Evolutionary conservation across 2,797 vertebrate species (phyloP), one percentile per base, ranked within the genome.

Genomic region (Apogon talboti): DNA sequence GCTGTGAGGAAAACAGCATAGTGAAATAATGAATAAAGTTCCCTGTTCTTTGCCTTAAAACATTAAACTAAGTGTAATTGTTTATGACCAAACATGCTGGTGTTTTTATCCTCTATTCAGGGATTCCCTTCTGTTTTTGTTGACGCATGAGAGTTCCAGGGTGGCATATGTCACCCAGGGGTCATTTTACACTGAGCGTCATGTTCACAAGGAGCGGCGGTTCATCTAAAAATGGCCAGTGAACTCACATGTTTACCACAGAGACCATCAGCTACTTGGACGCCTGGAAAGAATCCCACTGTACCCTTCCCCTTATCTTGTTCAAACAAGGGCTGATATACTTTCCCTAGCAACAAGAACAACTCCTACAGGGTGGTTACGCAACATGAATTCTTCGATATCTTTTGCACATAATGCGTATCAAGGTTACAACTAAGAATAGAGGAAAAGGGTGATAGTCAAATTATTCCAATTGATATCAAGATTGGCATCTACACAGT

Each of bases 271-370:
- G 24, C 49, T 18, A 37, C 74, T 38, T 37, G 3, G 0, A 47
- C 44, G 50, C 72, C 64, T 71, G 79, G 77, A 81, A 83, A 74
- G 68, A 83, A 81, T 86, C 70, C 65, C 52, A 10, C 9, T 8
- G 51, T 33, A 42, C 41, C 63, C 57, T 59, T 44, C 11, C 43
- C 33, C 69, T 63, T 79, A 81, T 83, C 71, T 72, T 46, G 38
- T n/a, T 11, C 68, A 65, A 76, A 70, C 61, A 83, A 81, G 57
- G 41, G 56, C 58, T 53, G 68, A 79, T 77, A 74, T 78, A 49
- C 47, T 55, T 19, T 41, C 72, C 69, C 59, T 64, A 57, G 71
- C 66, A 76, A 82, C 75, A 42, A 53, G 19, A 57, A 35, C 48
- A 48, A 43, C 42, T 18, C 51, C 33, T 15, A 19, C 38, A 65